A percentile compares a stretch with the other conserved stretches of the same genome.
Evolutionary conservation across 2,888 invertebrate genomes (phyloP).

Genomic region (Syritta pipiens): DNA sequence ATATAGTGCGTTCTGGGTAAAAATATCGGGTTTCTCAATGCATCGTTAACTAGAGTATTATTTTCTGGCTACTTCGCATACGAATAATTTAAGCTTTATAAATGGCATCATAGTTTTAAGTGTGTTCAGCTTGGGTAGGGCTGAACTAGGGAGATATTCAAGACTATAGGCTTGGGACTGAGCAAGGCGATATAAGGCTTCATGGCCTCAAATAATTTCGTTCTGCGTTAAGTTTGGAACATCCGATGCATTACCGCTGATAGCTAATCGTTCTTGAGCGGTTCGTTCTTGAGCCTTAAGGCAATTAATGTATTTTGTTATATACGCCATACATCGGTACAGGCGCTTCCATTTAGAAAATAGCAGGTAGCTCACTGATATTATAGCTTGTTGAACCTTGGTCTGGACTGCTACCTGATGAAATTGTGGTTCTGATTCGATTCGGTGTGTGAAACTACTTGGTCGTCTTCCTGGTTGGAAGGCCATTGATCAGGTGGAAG

Average conservation of each 20-base stretch:
- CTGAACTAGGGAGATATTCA: constrained; percentile 11
- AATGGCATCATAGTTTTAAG: constrained; percentile 44
- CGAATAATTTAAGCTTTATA: constrained; percentile 32
- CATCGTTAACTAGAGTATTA: constrained; percentile 24
- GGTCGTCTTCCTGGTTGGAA: neutral
- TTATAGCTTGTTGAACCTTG: neutral
- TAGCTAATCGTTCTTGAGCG: neutral
- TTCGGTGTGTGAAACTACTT: neutral
- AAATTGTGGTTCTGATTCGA: neutral
- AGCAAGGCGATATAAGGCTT: constrained; percentile 28
- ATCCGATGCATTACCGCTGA: neutral
- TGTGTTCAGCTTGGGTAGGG: constrained; percentile 14
- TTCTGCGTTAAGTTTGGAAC: constrained; percentile 3
- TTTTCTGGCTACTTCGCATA: constrained; percentile 54
- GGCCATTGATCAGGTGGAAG: constrained; percentile 23
- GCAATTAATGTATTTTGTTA: constrained; percentile 11
- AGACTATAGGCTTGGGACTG: constrained; percentile 17
- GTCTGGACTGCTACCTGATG: constrained; percentile 1
- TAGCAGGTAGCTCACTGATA: too few relatives aligned
- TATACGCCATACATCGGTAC: constrained; percentile 16
- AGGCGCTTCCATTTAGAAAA: too few relatives aligned
- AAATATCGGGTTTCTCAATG: constrained; percentile 52
- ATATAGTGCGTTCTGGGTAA: too few relatives aligned
- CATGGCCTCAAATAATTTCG: constrained; percentile 13
- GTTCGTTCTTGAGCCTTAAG: constrained; percentile 6